Conservation (phyloP, 2,113 vertebrate genomes). For the Polypterus senegalus region DNA sequence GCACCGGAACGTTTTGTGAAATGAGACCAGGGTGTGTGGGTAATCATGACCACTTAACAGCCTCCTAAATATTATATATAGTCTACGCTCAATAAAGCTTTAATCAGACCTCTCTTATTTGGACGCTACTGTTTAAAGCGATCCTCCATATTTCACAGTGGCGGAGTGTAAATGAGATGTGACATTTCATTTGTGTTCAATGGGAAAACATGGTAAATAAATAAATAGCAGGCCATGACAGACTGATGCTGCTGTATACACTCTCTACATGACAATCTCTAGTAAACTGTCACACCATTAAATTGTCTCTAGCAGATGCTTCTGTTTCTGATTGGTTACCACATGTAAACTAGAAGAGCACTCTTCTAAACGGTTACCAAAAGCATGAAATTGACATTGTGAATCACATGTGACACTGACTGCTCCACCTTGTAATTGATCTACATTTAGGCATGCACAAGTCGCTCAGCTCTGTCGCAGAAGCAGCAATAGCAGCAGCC, state of each 20-base stretch:
- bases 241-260: conserved; percentile 60
- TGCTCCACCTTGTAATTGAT: conserved; percentile 93
- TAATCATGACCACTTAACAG: conserved; percentile 11
- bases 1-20: too few species aligned
- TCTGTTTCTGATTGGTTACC: conserved; percentile 88
- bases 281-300: conserved; percentile 86
- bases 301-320: conserved; percentile 83
- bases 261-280: conserved; percentile 62
- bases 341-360: conserved; percentile 83
- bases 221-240: conserved; percentile 85
- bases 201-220: conserved; percentile 67
- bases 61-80: conserved; percentile 29
- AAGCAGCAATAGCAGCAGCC: neutral
- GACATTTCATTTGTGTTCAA: conserved; percentile 59
- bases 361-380: conserved; percentile 82
- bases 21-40: neutral
- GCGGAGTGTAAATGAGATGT: conserved; percentile 57
- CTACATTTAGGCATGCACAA: conserved; percentile 53
- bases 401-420: conserved; percentile 87
- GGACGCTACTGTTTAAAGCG: conserved; percentile 45
- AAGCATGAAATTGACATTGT: conserved; percentile 97
- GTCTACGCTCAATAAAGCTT: conserved; percentile 34
- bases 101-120: conserved; percentile 44
- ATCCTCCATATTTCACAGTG: conserved; percentile 50
- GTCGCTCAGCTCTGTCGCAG: conserved; percentile 15